Conservation (phyloP, 37 sponge, comb jelly and placozoan species). For the Tethya wilhelma region DNA sequence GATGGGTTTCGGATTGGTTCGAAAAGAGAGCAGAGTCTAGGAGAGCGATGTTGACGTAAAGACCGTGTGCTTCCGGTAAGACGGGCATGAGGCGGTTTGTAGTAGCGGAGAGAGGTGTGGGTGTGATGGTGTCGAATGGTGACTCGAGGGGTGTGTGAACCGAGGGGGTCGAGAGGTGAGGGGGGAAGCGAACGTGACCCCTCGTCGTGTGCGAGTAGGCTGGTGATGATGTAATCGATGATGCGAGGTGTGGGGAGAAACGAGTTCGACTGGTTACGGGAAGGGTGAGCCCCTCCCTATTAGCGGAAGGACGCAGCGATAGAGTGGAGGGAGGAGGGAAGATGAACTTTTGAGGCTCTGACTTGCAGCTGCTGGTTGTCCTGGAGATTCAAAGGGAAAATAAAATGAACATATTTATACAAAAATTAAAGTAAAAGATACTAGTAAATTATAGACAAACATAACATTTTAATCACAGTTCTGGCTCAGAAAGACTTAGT, state of each 20-base stretch:
- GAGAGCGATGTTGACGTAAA: slow-evolving; percentile 63
- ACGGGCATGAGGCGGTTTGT: slow-evolving; percentile 64
- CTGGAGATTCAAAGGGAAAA: neutral
- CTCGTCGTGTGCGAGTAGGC: slow-evolving; percentile 14
- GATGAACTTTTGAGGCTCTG: slow-evolving; percentile 69
- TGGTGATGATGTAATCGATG: slow-evolving; percentile 38
- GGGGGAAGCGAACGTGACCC: neutral
- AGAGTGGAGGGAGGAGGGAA: slow-evolving; percentile 51
- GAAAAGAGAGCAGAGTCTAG: slow-evolving; percentile 63
- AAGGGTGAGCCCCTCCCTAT: slow-evolving; percentile 33
- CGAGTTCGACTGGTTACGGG: slow-evolving; percentile 29
- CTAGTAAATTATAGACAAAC: neutral
- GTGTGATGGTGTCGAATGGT: slow-evolving; percentile 63
- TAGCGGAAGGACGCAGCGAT: neutral
- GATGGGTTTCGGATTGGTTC: slow-evolving; percentile 35
- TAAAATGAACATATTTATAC: neutral
- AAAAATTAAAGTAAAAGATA: neutral
- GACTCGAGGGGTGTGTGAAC: slow-evolving; percentile 67
- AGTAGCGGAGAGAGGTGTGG: slow-evolving; percentile 59
- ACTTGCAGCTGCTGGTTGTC: neutral
- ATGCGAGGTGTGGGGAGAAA: slow-evolving; percentile 34
- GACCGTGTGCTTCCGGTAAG: slow-evolving; percentile 72
- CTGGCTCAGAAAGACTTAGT: slow-evolving; percentile 1
- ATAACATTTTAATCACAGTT: neutral
- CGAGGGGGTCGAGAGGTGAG: slow-evolving; percentile 21